phyloP scores from a whole-genome alignment of 1,140 invertebrate species.

The Araneus ventricosus region DNA sequence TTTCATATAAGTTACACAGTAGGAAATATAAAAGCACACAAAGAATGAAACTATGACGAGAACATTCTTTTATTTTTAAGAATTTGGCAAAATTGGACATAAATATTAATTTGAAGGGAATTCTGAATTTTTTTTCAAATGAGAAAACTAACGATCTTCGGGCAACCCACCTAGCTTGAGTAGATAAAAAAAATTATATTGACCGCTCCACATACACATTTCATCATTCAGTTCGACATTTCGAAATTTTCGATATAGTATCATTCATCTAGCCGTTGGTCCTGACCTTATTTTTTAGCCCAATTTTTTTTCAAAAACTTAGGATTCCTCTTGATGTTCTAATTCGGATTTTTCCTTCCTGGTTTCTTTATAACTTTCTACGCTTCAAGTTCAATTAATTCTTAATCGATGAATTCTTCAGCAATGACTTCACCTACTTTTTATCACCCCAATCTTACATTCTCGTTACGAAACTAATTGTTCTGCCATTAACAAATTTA shows the following conservation, averaged over 20 bases:
- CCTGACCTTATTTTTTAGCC: neutral
- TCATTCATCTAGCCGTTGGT: neutral
- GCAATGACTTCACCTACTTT: neutral
- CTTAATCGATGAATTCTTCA: neutral
- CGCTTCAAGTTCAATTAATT: neutral
- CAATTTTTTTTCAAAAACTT: neutral
- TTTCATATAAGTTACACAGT: no score
- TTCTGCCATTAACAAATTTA: neutral
- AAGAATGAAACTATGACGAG: no score
- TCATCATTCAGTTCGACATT: neutral
- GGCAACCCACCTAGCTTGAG: no score
- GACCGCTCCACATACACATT: neutral
- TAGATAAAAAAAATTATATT: no score
- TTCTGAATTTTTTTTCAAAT: no score
- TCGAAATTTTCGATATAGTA: slow-evolving; percentile 3
- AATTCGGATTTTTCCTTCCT: neutral
- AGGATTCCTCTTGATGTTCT: neutral
- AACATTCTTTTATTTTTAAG: no score
- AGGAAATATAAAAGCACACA: no score
- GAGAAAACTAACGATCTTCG: no score
- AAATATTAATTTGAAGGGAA: no score
- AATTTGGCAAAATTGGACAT: no score
- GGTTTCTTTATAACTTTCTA: neutral
- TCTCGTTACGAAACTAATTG: neutral
- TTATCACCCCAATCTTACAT: neutral